Evolutionary conservation across 2,797 vertebrate genomes (phyloP), one percentile per base, ranked within the genome.

Genomic region (Cacajao melanocephalus): DNA sequence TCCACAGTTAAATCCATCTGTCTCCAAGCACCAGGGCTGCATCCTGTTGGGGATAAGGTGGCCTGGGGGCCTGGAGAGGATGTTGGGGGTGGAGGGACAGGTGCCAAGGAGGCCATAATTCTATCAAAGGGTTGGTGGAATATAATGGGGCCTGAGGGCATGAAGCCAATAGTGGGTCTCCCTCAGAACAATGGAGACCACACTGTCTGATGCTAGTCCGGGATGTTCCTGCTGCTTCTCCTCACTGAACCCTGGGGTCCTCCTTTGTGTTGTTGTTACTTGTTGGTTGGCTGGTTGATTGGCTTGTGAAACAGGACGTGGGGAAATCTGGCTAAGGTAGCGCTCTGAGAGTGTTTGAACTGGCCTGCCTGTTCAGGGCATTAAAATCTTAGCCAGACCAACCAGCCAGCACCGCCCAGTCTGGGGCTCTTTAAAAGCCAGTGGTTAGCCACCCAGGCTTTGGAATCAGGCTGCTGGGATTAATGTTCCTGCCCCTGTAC

Each of bases 81-180:
- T 96, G 96, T 90, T 76, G 5, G 15, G 75, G 61, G 57, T 80
- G 4, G 12, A 70, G 70, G 70, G 55, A 88, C 6, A n/a, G 61
- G 46, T 94, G 88, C 90, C 97, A 96, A 75, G 93, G 86, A 95
- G 52, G 41, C 46, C 55, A 87, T 96, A 88, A 94, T 95, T 98
- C 97, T 97, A 87, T 97, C 97, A 95, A 46, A n/a, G 41, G 28
- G 30, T 28, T 41, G 73, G 94, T 64, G 76, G 88, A 64, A 93
- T 82, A 96, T 89, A 97, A 95, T 95, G 73, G 79, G 48, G 33
- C 75, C 33, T 1, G 4, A 50, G 33, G 93, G 93, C 91, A 3
- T 4, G 0, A 26, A 90, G 96, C 96, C 97, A 97, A 72, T 9
- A 4, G n/a, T 46, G 55, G 72, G 30, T 22, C 22, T 86, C 9